Evolutionary conservation across 2,797 vertebrate species (phyloP).

Genomic region (Labroides dimidiatus): DNA sequence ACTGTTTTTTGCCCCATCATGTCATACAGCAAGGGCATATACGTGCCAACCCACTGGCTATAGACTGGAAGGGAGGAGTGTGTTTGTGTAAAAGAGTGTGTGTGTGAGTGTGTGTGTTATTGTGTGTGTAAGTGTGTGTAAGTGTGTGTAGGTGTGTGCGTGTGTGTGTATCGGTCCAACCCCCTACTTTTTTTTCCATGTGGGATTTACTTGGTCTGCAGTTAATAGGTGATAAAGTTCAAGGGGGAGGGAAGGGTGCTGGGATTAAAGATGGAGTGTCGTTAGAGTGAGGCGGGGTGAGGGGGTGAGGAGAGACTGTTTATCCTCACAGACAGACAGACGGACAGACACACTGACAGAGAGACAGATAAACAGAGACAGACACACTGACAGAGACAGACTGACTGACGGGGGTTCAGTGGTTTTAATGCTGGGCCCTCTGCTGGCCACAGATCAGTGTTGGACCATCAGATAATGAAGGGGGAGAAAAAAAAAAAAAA

Average conservation of each 20-base stretch:
- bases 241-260: slow-evolving; percentile 72
- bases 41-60: slow-evolving; percentile 55
- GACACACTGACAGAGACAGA: slow-evolving; percentile 5
- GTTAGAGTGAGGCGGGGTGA: slow-evolving; percentile 53
- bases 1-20: slow-evolving; percentile 82
- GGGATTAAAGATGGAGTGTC: slow-evolving; percentile 81
- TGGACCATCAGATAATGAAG: background rate
- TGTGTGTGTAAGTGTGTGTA: background rate
- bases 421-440: slow-evolving; percentile 44
- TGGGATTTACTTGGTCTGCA: slow-evolving; percentile 84
- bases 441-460: slow-evolving; percentile 38
- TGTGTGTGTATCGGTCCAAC: slow-evolving; percentile 23
- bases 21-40: slow-evolving; percentile 80
- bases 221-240: slow-evolving; percentile 86
- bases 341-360: slow-evolving; percentile 26
- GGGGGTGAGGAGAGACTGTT: slow-evolving; percentile 36
- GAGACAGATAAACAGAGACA: slow-evolving; percentile 7
- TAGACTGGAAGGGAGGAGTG: slow-evolving; percentile 33
- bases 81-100: slow-evolving; percentile 35
- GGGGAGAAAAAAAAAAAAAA: too few species aligned
- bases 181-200: slow-evolving; percentile 48
- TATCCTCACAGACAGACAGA: slow-evolving; percentile 38
- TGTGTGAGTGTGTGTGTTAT: too few species aligned
- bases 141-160: background rate
- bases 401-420: slow-evolving; percentile 1